These are phyloP conservation scores for Drosophila pullipes DNA, from an alignment of 2,888 invertebrate species.

Conservation along the genomic window DNA sequence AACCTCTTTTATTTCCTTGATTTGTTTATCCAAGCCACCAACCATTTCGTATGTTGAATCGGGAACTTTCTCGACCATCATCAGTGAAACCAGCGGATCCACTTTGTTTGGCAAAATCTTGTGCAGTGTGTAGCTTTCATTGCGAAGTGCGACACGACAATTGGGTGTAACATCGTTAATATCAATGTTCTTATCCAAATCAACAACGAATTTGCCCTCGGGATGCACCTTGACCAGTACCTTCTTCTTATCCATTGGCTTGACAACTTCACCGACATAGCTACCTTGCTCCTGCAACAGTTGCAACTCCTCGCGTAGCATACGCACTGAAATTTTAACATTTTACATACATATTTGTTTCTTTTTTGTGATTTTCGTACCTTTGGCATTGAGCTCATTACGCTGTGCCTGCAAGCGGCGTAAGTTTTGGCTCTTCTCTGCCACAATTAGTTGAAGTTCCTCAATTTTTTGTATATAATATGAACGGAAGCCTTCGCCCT, in stretches of 20 bases:
- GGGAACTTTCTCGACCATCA: conserved; percentile 99
- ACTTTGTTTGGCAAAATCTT: conserved; percentile 99
- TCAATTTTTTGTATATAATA: conserved; percentile 99
- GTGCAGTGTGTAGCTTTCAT: conserved; percentile 99
- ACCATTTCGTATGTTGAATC: conserved; percentile 99
- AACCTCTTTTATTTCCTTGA: conserved; percentile 99
- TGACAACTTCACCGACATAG: conserved; percentile 99
- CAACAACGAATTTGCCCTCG: conserved; percentile 99
- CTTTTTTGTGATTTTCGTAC: conserved; percentile 85
- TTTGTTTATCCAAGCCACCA: conserved; percentile 99
- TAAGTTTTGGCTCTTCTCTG: conserved; percentile 99
- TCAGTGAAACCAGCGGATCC: conserved; percentile 98
- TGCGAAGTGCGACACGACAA: conserved; percentile 98
- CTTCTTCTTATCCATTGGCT: conserved; percentile 99
- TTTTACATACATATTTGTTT: neutral
- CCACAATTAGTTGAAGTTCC: conserved; percentile 96
- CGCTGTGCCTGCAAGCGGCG: conserved; percentile 98
- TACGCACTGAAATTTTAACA: conserved; percentile 90
- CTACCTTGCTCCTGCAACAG: conserved; percentile 98
- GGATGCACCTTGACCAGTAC: conserved; percentile 99
- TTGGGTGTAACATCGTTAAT: conserved; percentile 99
- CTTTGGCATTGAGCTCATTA: conserved; percentile 99
- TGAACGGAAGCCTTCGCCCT: conserved; percentile 94
- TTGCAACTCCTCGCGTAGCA: conserved; percentile 98
- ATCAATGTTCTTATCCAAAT: conserved; percentile 99